Evolutionary conservation across 2,113 vertebrate genomes (phyloP), one percentile per base, ranked within the genome.

Genomic region (Hemicordylus capensis): DNA sequence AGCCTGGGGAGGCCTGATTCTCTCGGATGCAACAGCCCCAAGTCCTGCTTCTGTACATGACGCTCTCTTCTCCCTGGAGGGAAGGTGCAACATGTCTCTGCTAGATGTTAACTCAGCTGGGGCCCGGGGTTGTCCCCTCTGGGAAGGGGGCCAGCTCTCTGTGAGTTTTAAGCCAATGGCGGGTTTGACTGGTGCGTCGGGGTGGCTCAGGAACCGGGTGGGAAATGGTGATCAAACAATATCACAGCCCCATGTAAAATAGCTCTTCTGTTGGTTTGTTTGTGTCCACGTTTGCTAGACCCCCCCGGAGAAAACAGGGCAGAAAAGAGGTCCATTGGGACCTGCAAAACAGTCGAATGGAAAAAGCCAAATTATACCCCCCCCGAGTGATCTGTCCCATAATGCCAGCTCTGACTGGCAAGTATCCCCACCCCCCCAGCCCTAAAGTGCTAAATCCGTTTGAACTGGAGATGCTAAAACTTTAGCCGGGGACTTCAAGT

Each of bases 11-110:
- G 69, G 89, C 34, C 64, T 26, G 1, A 9, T 61, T 85, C 54
- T 76, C 78, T 74, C 54, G 28, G 6, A 0, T 0, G 1, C 28
- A 9, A 0, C 0, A 42, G 3, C 84, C 59, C 59, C 34, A 34
- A 70, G 0, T 64, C 61, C 85, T 63, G 9, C 34, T 59, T 44
- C 0, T 0, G 78, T n/a, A 1, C n/a, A 61, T 28, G 24, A 8
- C 6, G 19, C 58, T 28, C 26, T 37, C 76, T 80, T 28, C 34
- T 54, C 73, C 9, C 0, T 81, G 74, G 34, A 76, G 6, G 85
- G n/a, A 10, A 66, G 78, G 84, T 92, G 94, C 69, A 72, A 93
- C 93, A 95, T 94, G 67, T 39, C 93, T 90, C 79, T 0, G 54
- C 1, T 76, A 88, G 77, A 34, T 0, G 87, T 75, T 28, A 93